These are phyloP conservation scores for Antennarius striatus DNA, from an alignment of 2,113 vertebrate species.

Conservation along the genomic window DNA sequence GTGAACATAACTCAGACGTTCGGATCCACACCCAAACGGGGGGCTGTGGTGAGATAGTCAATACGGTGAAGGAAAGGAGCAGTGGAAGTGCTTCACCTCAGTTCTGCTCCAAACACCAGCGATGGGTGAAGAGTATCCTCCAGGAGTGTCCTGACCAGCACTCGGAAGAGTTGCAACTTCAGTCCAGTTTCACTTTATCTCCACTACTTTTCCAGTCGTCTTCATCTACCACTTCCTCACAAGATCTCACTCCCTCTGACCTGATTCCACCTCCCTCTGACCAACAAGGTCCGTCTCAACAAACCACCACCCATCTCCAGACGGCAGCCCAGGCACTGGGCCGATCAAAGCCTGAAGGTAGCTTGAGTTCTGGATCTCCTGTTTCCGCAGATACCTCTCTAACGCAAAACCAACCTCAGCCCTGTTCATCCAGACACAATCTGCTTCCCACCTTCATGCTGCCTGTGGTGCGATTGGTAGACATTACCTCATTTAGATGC, in stretches of 20 bases:
- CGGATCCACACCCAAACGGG: background rate
- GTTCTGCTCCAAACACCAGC: constrained; percentile 76
- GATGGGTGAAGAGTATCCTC: constrained; percentile 75
- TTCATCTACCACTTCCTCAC: constrained; percentile 51
- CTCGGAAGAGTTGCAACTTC: constrained; percentile 30
- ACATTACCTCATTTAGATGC: background rate
- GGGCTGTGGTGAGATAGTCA: background rate
- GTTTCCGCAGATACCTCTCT: background rate
- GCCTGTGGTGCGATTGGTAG: constrained; percentile 26
- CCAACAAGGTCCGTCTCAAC: background rate
- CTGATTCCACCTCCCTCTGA: constrained; percentile 13
- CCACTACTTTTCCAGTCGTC: constrained; percentile 41
- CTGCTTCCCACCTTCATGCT: background rate
- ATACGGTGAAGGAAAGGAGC: background rate
- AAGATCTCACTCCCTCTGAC: constrained; percentile 60
- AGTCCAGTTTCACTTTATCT: constrained; percentile 10
- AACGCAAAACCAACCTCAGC: background rate
- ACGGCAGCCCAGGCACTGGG: background rate
- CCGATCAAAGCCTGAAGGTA: background rate
- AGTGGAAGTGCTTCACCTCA: constrained; percentile 30
- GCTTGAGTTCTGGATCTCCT: background rate
- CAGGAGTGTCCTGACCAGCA: constrained; percentile 64
- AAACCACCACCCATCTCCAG: background rate
- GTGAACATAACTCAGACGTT: background rate
- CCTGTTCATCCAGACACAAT: background rate